Base-by-base conservation (phyloP, 2,888 invertebrate species). In the Papilio elwesi region DNA sequence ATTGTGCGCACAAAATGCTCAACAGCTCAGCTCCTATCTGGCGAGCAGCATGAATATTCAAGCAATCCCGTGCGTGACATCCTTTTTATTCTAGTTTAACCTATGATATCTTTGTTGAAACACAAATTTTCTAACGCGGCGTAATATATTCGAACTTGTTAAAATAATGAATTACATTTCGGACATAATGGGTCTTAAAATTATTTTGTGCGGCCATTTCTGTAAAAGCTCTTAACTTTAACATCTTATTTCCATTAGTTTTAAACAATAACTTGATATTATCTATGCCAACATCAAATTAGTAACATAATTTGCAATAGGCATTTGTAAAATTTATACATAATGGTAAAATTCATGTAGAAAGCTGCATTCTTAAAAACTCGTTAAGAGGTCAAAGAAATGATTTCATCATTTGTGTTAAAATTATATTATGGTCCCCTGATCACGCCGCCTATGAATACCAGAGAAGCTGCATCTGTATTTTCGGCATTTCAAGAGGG, bases 41-140 rank as follows among this genome's bases (percentile, higher is more conserved):
- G 80, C 81, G 80, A 83, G 78, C 78, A 74, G 75, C 76, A 87
- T 90, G 85, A 86, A 90, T 90, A 90, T 89, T 89, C 84, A 89
- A 87, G 73, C 70, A 10, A 48, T 59, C 59, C 16, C 59, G 16
- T 59, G 83, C 87, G 87, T 84, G 86, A 76, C 78, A 74, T 78
- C 78, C 79, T 85, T 80, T 76, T 68, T 68, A 77, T 77, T 67
- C 48, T 65, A n/a, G 36, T 64, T 69, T 65, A 53, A 59, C 74
- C 59, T 59, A 38, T 59, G 59, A 59, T 59, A 59, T 38, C n/a
- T 59, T 59, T 59, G 36, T 59, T 59, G 59, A 36, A 38, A 59
- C 38, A 59, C 59, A n/a, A 59, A n/a, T 38, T 70, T 74, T 71
- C 68, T 69, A 74, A 53, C 65, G 65, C 55, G 6, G 36, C 64